Conservation (phyloP, 2,797 vertebrate species). For the Sylvia borin region DNA sequence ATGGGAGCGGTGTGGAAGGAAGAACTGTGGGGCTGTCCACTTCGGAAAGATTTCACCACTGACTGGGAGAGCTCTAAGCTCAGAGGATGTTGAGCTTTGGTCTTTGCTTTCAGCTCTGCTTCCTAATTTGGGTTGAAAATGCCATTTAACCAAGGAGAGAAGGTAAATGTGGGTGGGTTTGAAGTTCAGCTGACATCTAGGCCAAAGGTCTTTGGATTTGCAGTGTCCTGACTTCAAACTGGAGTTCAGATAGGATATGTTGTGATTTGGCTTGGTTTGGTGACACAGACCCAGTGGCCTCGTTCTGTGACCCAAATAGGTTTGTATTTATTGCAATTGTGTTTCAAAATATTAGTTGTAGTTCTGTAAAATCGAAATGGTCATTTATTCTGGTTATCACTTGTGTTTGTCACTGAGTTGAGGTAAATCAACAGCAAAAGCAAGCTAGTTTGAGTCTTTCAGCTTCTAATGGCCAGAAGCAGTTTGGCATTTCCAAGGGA, state of each 20-base stretch:
- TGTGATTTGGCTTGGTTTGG: background rate
- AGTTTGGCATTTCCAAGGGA: background rate
- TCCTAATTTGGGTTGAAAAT: background rate
- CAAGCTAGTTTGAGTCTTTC: background rate
- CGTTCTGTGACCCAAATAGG: background rate
- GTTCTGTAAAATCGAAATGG: background rate
- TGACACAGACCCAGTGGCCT: background rate
- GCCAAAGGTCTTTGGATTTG: background rate
- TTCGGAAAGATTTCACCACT: background rate
- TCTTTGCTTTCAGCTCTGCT: background rate
- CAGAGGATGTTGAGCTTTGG: background rate
- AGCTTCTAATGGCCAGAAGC: background rate
- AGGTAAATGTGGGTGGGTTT: background rate
- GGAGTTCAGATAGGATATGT: background rate
- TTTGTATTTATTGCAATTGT: background rate
- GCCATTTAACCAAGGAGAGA: background rate
- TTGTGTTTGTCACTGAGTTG: background rate
- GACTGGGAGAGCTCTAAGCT: background rate
- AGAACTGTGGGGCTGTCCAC: background rate
- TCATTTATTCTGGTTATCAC: background rate
- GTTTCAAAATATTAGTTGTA: background rate
- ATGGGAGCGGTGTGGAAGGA: background rate
- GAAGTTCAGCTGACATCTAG: background rate
- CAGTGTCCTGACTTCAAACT: background rate
- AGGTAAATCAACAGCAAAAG: background rate